Conservation (phyloP, 92 coral and sea anemone genomes). For the Palythoa grandiflora region DNA sequence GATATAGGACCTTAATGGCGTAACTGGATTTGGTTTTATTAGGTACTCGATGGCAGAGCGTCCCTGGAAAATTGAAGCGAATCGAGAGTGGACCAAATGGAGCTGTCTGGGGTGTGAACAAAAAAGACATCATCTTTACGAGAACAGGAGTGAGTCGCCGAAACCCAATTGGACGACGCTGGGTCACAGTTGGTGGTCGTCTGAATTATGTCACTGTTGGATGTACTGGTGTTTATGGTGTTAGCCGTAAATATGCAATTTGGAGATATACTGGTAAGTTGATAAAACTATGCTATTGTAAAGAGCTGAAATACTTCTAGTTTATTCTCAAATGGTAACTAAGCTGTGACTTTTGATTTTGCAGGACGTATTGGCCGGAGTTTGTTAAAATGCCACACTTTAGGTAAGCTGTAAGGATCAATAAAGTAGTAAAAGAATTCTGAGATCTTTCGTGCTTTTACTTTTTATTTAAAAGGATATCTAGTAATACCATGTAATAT, state of each 20-base stretch:
- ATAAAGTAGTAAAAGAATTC: not conserved
- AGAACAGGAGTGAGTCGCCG: constrained; percentile 15
- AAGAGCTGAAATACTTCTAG: too few relatives aligned
- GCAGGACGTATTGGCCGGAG: not conserved
- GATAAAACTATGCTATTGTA: too few relatives aligned
- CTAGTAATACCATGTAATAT: not conserved
- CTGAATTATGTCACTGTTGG: constrained; percentile 25
- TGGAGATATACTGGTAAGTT: too few relatives aligned
- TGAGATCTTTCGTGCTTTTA: not conserved
- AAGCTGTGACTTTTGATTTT: not conserved
- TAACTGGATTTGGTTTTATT: too few relatives aligned
- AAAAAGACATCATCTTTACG: not conserved
- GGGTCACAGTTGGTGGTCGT: constrained; percentile 7
- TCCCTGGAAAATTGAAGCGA: too few relatives aligned
- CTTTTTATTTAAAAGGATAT: not conserved
- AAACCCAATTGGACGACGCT: constrained; percentile 20
- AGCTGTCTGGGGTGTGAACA: too few relatives aligned
- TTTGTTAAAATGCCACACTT: not conserved
- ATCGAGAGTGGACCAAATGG: too few relatives aligned
- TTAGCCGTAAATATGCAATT: not conserved
- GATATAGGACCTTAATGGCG: too few relatives aligned
- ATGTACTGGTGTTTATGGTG: constrained; percentile 34
- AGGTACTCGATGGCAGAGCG: too few relatives aligned
- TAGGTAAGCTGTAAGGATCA: not conserved
- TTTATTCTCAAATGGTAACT: not conserved